Conservation (phyloP, 2,113 vertebrate genomes). For the Tricholaema leucomelas region DNA sequence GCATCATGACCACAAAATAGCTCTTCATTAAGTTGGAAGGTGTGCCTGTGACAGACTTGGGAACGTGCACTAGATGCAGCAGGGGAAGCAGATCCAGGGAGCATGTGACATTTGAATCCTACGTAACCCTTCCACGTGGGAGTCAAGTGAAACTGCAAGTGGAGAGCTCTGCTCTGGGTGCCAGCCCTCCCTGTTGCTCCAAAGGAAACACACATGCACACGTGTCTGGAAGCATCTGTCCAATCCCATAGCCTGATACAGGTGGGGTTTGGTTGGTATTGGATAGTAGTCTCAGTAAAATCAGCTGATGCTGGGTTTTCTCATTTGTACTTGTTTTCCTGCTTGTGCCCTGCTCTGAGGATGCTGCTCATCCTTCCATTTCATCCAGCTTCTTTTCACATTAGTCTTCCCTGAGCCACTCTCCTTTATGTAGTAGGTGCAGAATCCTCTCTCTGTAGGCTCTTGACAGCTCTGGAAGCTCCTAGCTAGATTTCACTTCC, state of each 20-base stretch:
- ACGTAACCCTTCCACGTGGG: background rate
- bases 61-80: background rate
- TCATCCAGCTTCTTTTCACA: background rate
- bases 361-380: background rate
- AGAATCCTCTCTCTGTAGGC: background rate
- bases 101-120: background rate
- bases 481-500: background rate
- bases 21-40: background rate
- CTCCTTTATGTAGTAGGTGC: background rate
- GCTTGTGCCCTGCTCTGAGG: background rate
- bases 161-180: background rate
- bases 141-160: background rate
- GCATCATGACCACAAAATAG: background rate
- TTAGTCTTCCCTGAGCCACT: background rate
- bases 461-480: background rate
- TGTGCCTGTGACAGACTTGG: fast-evolving
- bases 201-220: background rate
- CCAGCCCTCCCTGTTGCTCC: background rate
- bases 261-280: background rate
- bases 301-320: background rate
- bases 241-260: background rate
- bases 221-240: background rate
- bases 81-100: background rate
- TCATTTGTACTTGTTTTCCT: background rate
- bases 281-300: background rate